Percentiles rank a stretch among this genome's conserved stretches.
phyloP scores from a whole-genome alignment of 2,113 vertebrate genomes.

The Thermophis baileyi region DNA sequence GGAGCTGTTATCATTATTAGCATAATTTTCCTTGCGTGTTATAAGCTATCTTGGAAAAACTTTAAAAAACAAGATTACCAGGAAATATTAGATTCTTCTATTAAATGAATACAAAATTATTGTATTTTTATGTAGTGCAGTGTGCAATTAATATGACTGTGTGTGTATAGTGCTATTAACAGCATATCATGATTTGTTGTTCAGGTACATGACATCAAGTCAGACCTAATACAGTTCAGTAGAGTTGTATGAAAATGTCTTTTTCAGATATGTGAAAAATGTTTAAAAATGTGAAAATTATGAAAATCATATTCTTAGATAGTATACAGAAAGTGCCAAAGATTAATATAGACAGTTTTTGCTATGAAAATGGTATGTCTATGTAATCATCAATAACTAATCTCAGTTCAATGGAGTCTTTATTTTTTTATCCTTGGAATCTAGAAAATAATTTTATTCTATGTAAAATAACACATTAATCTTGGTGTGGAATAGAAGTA shows the following conservation, averaged over 20 bases:
- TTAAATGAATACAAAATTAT: conserved; percentile 77
- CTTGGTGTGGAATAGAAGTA: not conserved
- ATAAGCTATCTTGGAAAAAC: conserved; percentile 90
- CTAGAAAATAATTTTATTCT: not conserved
- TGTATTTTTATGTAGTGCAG: conserved; percentile 34
- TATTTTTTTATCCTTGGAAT: not conserved
- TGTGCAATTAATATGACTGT: conserved; percentile 35
- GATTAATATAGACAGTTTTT: conserved; percentile 32
- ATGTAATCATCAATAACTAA: not conserved
- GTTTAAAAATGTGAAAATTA: conserved; percentile 23
- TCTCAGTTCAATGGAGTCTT: not conserved
- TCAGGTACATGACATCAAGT: not conserved
- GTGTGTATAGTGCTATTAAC: conserved; percentile 18
- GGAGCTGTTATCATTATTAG: conserved; percentile 90
- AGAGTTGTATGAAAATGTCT: not conserved
- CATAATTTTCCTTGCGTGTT: conserved; percentile 86
- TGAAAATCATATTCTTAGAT: conserved; percentile 42
- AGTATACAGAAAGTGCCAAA: conserved; percentile 2
- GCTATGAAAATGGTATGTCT: not conserved
- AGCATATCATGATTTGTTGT: conserved; percentile 38
- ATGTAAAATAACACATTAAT: not conserved
- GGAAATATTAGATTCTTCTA: conserved; percentile 92
- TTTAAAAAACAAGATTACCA: conserved; percentile 87
- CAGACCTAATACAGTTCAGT: conserved; percentile 15
- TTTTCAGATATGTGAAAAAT: conserved; percentile 26